These are phyloP conservation scores for Drosophila quinaria DNA, from an alignment of 2,888 invertebrate genomes.

Conservation along the genomic window DNA sequence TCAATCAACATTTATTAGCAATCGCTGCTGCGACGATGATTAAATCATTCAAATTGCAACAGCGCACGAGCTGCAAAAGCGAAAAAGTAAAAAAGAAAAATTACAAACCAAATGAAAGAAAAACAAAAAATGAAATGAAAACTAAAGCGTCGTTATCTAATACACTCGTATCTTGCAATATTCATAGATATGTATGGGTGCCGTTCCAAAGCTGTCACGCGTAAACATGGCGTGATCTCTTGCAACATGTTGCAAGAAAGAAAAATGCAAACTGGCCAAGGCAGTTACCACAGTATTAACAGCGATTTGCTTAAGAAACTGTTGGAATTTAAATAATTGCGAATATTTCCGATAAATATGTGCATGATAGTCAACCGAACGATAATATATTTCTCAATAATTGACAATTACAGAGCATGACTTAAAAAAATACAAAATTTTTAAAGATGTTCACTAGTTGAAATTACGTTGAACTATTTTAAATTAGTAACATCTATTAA, in stretches of 20 bases:
- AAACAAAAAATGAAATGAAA: conserved; percentile 41
- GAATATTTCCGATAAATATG: background rate
- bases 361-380: background rate
- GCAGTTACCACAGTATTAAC: conserved; percentile 16
- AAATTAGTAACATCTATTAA: too few species aligned
- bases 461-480: too few species aligned
- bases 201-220: conserved; percentile 39
- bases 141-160: conserved; percentile 74
- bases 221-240: conserved; percentile 50
- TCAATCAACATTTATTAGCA: conserved; percentile 53
- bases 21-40: conserved; percentile 42
- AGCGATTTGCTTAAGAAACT: conserved; percentile 17
- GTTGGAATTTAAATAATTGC: conserved; percentile 3
- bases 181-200: conserved; percentile 17
- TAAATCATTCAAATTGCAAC: conserved; percentile 77
- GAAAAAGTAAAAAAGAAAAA: conserved; percentile 3
- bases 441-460: background rate
- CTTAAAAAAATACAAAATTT: background rate
- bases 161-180: conserved; percentile 65
- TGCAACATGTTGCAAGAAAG: conserved; percentile 63
- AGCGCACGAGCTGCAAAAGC: conserved; percentile 50
- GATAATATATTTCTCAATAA: background rate
- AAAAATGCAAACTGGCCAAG: conserved; percentile 37
- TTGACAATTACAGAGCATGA: background rate
- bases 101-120: conserved; percentile 34